phyloP scores from a whole-genome alignment of 2,797 vertebrate species.

The Lophius americanus region DNA sequence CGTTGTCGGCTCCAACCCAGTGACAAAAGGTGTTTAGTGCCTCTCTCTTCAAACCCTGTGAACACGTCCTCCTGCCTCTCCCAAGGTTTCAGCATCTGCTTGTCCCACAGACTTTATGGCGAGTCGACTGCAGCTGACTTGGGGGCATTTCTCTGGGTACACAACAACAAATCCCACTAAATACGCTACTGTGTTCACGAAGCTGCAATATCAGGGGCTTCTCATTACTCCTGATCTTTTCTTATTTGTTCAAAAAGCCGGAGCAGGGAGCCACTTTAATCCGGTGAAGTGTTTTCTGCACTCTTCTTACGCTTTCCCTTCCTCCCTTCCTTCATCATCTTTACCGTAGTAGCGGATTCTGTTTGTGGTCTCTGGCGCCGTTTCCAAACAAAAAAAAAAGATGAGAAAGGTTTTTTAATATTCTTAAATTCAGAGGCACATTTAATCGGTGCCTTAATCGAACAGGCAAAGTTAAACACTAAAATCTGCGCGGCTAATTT shows the following conservation, averaged over 20 bases:
- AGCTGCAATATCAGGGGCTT: slow-evolving; percentile 32
- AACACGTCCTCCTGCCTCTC: slow-evolving; percentile 21
- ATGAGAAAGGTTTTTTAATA: slow-evolving; percentile 32
- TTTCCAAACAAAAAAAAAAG: slow-evolving; percentile 42
- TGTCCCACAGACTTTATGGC: slow-evolving; percentile 44
- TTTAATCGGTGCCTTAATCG: slow-evolving; percentile 62
- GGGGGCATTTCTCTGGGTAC: slow-evolving; percentile 19
- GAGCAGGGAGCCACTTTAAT: slow-evolving; percentile 45
- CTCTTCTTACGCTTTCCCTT: slow-evolving; percentile 5
- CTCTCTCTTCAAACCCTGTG: slow-evolving; percentile 21
- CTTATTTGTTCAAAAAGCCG: slow-evolving; percentile 48
- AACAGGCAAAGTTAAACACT: slow-evolving; percentile 43
- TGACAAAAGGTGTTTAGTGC: slow-evolving; percentile 28
- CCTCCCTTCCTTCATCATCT: slow-evolving; percentile 1
- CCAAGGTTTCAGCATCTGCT: slow-evolving; percentile 21
- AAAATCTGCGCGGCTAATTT: slow-evolving; percentile 42
- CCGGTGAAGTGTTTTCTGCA: not conserved
- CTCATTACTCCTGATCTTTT: slow-evolving; percentile 38
- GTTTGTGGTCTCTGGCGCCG: slow-evolving; percentile 35
- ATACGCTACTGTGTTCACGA: slow-evolving; percentile 11
- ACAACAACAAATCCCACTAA: slow-evolving; percentile 19
- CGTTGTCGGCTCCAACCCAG: slow-evolving; percentile 15
- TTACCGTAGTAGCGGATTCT: slow-evolving; percentile 38
- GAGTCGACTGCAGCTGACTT: slow-evolving; percentile 18
- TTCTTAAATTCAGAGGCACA: slow-evolving; percentile 47